Evolutionary conservation across 2,888 invertebrate species (phyloP).

Genomic region (Germaria angustata): DNA sequence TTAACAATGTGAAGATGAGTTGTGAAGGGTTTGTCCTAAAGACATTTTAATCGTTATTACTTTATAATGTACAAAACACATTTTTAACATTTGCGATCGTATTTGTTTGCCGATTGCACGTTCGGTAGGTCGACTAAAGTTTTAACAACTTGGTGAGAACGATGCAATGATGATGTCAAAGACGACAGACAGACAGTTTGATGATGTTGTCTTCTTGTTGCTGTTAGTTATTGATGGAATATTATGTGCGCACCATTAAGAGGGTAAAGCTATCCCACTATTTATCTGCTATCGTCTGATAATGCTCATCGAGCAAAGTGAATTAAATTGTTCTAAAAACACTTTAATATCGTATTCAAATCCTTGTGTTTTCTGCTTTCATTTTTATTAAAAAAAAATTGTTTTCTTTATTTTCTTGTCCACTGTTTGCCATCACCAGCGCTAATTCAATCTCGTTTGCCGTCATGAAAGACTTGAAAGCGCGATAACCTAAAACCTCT

Average conservation of each 20-base stretch:
- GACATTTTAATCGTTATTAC: neutral
- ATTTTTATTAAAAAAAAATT: neutral
- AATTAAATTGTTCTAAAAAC: constrained; percentile 79
- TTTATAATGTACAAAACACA: neutral
- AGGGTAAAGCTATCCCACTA: constrained; percentile 80
- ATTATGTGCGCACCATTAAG: constrained; percentile 74
- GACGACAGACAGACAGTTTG: constrained; percentile 14
- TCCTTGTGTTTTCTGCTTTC: neutral
- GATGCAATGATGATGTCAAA: constrained; percentile 30
- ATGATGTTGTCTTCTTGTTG: constrained; percentile 29
- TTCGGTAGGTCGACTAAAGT: neutral
- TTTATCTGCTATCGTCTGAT: constrained; percentile 80
- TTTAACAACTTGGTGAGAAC: constrained; percentile 47
- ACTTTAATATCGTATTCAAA: constrained; percentile 65
- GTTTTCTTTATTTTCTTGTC: constrained; percentile 26
- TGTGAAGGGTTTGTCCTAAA: constrained; percentile 5
- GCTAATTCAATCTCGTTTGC: constrained; percentile 63
- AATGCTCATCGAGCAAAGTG: constrained; percentile 80
- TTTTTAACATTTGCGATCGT: neutral
- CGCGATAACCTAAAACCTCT: constrained; percentile 67
- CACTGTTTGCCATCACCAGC: constrained; percentile 44
- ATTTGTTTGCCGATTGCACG: neutral
- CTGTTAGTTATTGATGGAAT: constrained; percentile 25
- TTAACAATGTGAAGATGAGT: neutral
- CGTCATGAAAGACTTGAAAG: constrained; percentile 65